phyloP scores from a whole-genome alignment of 92 coral and sea anemone genomes.

The Bergia sp. region DNA sequence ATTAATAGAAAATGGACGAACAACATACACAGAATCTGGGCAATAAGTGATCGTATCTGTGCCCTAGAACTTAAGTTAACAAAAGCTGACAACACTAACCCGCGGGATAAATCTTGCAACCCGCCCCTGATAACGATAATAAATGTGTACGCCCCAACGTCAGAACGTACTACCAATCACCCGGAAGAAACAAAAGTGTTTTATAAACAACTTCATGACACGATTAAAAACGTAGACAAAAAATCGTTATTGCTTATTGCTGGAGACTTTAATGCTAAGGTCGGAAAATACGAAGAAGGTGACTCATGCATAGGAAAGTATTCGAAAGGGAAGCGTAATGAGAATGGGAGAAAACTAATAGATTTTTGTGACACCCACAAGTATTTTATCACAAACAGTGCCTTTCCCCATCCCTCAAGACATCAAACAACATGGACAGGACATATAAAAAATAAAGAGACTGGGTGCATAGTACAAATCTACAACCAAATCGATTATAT shows the following conservation, averaged over 20 bases:
- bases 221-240: neutral
- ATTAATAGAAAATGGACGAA: neutral
- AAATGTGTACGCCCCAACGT: constrained; percentile 1
- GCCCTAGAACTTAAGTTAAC: neutral
- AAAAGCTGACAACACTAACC: neutral
- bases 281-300: neutral
- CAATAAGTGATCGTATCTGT: neutral
- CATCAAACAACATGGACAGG: constrained; percentile 21
- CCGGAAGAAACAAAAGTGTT: neutral
- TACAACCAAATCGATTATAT: constrained; percentile 27
- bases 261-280: constrained; percentile 13
- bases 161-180: neutral
- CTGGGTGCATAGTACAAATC: constrained; percentile 1
- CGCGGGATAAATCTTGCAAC: neutral
- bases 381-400: constrained; percentile 7
- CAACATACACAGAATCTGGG: neutral
- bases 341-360: constrained; percentile 1
- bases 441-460: constrained; percentile 4
- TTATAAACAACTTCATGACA: constrained; percentile 1
- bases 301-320: neutral
- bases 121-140: neutral
- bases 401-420: constrained; percentile 19
- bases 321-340: constrained; percentile 7
- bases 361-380: neutral
- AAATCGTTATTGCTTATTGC: neutral